Evolutionary conservation across 2,113 vertebrate species (phyloP).

Genomic region (Gymnogyps californianus): DNA sequence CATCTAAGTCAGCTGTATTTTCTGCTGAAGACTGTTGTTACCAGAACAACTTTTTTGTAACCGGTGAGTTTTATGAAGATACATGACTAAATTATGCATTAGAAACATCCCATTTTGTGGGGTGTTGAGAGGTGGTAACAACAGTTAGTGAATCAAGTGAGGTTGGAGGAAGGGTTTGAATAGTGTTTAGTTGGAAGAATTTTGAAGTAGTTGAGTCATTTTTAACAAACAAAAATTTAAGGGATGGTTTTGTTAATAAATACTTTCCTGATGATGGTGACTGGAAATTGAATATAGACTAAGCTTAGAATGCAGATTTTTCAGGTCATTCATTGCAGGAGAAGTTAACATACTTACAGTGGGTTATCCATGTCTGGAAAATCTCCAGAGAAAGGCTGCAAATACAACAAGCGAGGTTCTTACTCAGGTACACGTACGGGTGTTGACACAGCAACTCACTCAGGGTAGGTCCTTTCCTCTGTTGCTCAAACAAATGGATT

Average conservation of each 20-base stretch:
- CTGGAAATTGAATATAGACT: not conserved
- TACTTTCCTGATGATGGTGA: not conserved
- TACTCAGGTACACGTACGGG: rapidly evolving
- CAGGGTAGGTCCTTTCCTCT: not conserved
- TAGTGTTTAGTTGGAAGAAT: not conserved
- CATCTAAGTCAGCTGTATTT: not conserved
- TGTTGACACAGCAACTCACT: not conserved
- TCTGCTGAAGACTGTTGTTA: not conserved
- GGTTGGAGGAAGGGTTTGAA: not conserved
- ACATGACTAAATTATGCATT: not conserved
- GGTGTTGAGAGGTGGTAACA: not conserved
- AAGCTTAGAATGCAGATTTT: not conserved
- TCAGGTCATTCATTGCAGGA: not conserved
- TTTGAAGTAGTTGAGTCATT: not conserved
- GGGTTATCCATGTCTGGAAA: not conserved
- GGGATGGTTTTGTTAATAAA: not conserved
- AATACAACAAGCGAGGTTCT: not conserved
- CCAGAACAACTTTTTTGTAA: not conserved
- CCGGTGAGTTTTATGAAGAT: not conserved
- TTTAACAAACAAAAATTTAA: not conserved
- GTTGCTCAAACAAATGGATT: not conserved
- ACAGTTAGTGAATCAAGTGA: not conserved
- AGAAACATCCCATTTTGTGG: not conserved
- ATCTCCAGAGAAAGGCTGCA: not conserved
- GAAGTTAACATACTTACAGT: not conserved